A percentile compares a stretch with the other conserved stretches of the same genome.
These are phyloP conservation scores for Donacobius atricapilla DNA, from an alignment of 2,113 vertebrate genomes.

Conservation along the genomic window DNA sequence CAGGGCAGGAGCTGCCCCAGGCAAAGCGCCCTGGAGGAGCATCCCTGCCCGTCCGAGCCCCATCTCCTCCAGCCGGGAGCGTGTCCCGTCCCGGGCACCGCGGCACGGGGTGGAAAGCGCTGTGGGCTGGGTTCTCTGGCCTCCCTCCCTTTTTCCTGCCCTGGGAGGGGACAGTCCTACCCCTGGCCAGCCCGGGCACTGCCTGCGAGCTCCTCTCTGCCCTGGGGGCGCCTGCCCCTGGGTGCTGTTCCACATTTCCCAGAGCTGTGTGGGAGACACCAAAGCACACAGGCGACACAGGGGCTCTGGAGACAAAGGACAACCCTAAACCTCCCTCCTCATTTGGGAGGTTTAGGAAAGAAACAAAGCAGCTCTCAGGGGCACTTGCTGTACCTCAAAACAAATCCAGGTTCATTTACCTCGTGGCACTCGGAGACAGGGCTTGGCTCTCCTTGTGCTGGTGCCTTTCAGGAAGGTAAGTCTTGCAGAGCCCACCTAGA, in stretches of 20 bases:
- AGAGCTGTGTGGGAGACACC: neutral
- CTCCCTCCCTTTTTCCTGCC: neutral
- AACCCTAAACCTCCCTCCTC: neutral
- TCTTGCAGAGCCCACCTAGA: neutral
- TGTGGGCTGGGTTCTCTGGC: neutral
- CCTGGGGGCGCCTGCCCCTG: neutral
- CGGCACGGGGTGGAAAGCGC: neutral
- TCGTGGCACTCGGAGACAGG: neutral
- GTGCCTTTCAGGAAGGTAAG: neutral
- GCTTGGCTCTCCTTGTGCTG: neutral
- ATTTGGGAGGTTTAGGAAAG: neutral
- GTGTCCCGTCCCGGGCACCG: fast-evolving
- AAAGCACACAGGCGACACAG: neutral
- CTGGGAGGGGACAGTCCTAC: neutral
- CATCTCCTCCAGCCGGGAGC: neutral
- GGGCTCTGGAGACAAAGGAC: neutral
- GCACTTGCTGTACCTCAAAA: neutral
- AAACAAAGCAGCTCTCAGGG: neutral
- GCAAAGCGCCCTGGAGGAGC: neutral
- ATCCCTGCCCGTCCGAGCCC: neutral
- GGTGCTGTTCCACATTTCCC: neutral
- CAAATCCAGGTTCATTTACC: neutral
- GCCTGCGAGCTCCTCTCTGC: neutral
- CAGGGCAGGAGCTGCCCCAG: neutral
- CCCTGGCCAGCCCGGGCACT: neutral